Percentiles rank a stretch among this genome's conserved stretches.
Conservation (phyloP, 2,797 vertebrate species). For the Sebastes wilsoni region DNA sequence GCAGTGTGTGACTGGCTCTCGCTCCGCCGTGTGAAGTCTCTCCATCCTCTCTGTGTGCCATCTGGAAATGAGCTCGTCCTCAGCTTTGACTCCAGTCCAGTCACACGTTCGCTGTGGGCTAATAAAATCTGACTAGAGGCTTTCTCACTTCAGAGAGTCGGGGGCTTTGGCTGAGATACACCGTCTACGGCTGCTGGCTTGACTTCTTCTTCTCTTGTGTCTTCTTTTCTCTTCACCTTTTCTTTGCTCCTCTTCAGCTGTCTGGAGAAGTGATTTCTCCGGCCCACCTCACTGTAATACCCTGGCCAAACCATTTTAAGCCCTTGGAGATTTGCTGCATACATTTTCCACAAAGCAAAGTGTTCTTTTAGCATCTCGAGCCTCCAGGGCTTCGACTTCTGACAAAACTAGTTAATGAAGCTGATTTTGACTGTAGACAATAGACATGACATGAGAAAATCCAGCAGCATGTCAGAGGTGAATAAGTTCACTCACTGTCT, state of each 20-base stretch:
- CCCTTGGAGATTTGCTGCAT: slow-evolving; percentile 45
- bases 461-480: neutral
- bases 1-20: slow-evolving; percentile 2
- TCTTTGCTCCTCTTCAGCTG: neutral
- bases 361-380: slow-evolving; percentile 33
- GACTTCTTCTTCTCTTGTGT: slow-evolving; percentile 1
- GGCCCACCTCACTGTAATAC: slow-evolving; percentile 15
- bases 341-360: slow-evolving; percentile 48
- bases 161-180: slow-evolving; percentile 43
- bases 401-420: slow-evolving; percentile 17
- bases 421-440: neutral
- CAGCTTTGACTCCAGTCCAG: slow-evolving; percentile 31
- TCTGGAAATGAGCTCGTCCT: slow-evolving; percentile 64
- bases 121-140: slow-evolving; percentile 55
- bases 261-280: slow-evolving; percentile 55
- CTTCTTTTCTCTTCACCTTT: neutral
- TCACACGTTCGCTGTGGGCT: slow-evolving; percentile 34
- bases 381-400: slow-evolving; percentile 37
- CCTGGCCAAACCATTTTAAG: slow-evolving; percentile 23
- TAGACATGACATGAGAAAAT: neutral
- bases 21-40: slow-evolving; percentile 34
- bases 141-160: slow-evolving; percentile 55
- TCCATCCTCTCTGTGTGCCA: slow-evolving; percentile 42
- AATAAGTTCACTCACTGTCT: slow-evolving; percentile 4
- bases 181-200: slow-evolving; percentile 36